A percentile compares a stretch with the other conserved stretches of the same genome.
Evolutionary conservation across 37 sponge, comb jelly and placozoan species (phyloP).

Genomic region (Ephydatia muelleri): DNA sequence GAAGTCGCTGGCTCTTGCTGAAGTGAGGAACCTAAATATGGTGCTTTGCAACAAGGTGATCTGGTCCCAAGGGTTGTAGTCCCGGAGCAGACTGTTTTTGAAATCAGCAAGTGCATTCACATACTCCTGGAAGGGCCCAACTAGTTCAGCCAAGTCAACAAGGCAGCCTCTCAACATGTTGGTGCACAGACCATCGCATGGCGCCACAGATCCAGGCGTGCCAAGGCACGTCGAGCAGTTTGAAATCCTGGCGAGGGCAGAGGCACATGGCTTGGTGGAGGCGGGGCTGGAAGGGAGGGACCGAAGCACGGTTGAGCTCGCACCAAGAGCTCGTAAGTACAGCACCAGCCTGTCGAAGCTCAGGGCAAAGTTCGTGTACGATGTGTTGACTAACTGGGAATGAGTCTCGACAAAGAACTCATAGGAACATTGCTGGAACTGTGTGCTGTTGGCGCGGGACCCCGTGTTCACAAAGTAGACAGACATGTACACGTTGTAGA

Average conservation of each 20-base stretch:
- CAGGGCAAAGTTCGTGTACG: neutral
- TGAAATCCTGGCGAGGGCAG: neutral
- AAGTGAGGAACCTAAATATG: neutral
- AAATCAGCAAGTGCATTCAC: neutral
- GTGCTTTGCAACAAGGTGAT: neutral
- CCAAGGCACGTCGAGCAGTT: conserved; percentile 10
- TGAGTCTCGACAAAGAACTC: neutral
- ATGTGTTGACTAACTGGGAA: neutral
- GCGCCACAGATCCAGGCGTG: neutral
- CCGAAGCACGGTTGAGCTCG: neutral
- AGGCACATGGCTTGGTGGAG: neutral
- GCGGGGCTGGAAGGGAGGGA: neutral
- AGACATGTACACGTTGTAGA: conserved; percentile 43
- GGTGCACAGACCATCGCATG: neutral
- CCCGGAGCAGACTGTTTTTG: neutral
- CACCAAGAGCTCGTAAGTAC: conserved; percentile 9
- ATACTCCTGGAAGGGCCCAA: neutral
- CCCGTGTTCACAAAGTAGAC: neutral
- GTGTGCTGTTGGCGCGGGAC: neutral
- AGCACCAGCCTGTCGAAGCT: neutral
- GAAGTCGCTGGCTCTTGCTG: neutral
- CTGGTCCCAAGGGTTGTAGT: conserved; percentile 4
- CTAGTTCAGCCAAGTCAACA: conserved; percentile 21
- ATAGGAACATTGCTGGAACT: neutral
- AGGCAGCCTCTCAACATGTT: conserved; percentile 26